Conservation (phyloP, 2,888 invertebrate genomes). For the Scaptomyza cyrtandrae region DNA sequence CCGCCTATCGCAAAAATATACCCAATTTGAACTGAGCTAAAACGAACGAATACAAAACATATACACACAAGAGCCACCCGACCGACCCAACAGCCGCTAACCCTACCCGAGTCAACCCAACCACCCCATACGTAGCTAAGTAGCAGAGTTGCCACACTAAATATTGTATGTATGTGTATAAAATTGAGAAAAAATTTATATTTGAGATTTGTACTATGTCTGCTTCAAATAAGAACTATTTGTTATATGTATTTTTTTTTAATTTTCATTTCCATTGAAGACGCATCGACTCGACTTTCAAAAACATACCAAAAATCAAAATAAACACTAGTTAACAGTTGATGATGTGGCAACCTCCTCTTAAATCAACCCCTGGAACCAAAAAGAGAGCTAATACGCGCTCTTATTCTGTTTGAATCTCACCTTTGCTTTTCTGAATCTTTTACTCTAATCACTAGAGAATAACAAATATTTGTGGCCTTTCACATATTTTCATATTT, state of each 20-base stretch:
- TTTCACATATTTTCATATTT: not conserved
- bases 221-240: not conserved
- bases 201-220: not conserved
- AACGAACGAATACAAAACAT: conserved; percentile 39
- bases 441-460: not conserved
- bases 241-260: too few species aligned
- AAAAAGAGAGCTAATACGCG: conserved; percentile 6
- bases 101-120: conserved; percentile 2
- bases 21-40: conserved; percentile 65
- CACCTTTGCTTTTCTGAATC: not conserved
- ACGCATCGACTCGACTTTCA: too few species aligned
- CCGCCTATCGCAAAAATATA: conserved; percentile 68
- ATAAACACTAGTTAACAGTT: not conserved
- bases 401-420: not conserved
- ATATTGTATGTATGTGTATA: not conserved
- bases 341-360: conserved; percentile 17
- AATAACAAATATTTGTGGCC: not conserved
- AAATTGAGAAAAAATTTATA: not conserved
- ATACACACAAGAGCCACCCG: conserved; percentile 40
- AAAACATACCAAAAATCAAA: not conserved
- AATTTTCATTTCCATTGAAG: too few species aligned
- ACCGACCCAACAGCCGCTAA: conserved; percentile 12
- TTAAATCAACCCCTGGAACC: not conserved
- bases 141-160: not conserved
- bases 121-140: not conserved